These are phyloP conservation scores for Megalopta genalis DNA, from an alignment of 1,140 invertebrate species.

Conservation along the genomic window DNA sequence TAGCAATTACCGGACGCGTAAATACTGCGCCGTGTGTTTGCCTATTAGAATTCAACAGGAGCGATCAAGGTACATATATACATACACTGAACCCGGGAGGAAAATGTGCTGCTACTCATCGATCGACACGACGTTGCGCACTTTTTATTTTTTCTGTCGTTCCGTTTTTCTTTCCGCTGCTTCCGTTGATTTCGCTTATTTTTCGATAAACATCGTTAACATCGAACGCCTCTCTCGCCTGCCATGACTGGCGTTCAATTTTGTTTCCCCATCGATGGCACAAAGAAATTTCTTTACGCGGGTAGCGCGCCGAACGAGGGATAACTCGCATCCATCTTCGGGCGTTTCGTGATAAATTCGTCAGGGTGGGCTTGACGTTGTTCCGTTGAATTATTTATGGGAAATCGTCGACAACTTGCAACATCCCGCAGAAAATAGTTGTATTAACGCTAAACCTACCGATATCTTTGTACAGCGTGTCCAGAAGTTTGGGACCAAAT, in stretches of 20 bases:
- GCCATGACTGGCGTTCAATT: background rate
- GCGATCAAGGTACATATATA: background rate
- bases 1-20: background rate
- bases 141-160: no score
- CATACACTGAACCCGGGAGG: background rate
- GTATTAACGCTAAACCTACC: no score
- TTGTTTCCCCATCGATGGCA: background rate
- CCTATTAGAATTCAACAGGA: background rate
- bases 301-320: background rate
- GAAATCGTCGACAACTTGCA: background rate
- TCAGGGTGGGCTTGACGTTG: background rate
- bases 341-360: background rate
- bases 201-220: slow-evolving; percentile 5
- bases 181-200: background rate
- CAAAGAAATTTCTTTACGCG: background rate
- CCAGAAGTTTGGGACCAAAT: no score
- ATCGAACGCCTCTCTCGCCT: background rate
- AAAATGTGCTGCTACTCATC: background rate
- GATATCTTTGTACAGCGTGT: no score
- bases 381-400: background rate
- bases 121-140: background rate
- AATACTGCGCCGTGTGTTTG: background rate
- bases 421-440: no score
- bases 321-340: background rate
- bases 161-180: background rate